Evolutionary conservation across 2,797 vertebrate species (phyloP).

Genomic region (Chelon auratus): DNA sequence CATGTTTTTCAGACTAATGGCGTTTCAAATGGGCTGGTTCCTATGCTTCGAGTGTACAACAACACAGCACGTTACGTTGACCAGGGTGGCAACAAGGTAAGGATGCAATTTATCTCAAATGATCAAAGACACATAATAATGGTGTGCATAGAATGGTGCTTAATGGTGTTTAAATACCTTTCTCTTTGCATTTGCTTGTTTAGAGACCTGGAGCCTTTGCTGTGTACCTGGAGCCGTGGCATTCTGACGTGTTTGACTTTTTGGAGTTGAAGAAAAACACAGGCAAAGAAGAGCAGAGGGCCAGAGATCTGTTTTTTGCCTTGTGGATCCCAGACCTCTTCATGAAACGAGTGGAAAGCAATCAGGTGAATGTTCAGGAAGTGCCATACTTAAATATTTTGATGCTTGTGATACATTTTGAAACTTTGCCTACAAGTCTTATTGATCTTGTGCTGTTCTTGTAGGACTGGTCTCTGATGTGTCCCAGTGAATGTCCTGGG

Average conservation of each 20-base stretch:
- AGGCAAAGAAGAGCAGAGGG: conserved; percentile 96
- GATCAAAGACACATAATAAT: neutral
- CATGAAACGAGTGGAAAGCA: conserved; percentile 95
- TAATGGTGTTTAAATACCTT: neutral
- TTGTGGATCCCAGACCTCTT: conserved; percentile 99
- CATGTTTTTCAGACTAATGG: conserved; percentile 88
- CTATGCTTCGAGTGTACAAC: conserved; percentile 97
- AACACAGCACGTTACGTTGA: conserved; percentile 98
- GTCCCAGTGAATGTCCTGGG: conserved; percentile 93
- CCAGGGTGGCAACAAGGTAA: conserved; percentile 94
- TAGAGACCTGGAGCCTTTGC: conserved; percentile 96
- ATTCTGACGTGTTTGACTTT: conserved; percentile 95
- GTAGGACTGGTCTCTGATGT: conserved; percentile 96
- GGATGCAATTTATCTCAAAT: neutral
- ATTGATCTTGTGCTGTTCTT: conserved; percentile 1
- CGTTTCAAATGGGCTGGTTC: conserved; percentile 94
- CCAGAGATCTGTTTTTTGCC: conserved; percentile 95
- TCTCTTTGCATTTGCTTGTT: neutral
- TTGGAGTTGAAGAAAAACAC: conserved; percentile 98
- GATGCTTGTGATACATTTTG: neutral
- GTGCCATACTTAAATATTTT: neutral
- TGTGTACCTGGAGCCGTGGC: conserved; percentile 97
- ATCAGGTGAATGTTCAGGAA: conserved; percentile 81
- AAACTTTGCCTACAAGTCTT: conserved; percentile 3
- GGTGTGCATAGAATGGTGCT: neutral